phyloP scores from a whole-genome alignment of 2,797 vertebrate genomes.

The Pipistrellus pygmaeus region DNA sequence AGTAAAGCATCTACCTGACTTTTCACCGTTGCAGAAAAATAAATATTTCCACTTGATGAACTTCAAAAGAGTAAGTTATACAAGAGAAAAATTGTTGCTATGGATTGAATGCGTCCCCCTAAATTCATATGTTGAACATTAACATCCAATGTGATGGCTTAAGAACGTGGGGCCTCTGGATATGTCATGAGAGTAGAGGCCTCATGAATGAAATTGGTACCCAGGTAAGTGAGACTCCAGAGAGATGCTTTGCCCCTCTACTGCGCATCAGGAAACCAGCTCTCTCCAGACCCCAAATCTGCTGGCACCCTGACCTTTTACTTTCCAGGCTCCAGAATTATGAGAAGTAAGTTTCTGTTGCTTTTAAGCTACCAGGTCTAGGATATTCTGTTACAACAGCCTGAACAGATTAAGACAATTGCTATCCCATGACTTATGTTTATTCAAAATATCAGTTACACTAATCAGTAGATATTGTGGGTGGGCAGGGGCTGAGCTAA shows the following conservation, averaged over 20 bases:
- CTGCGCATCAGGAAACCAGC: background rate
- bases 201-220: background rate
- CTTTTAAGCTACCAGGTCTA: background rate
- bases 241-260: background rate
- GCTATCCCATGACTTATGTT: background rate
- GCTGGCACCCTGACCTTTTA: background rate
- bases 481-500: background rate
- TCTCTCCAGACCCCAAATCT: background rate
- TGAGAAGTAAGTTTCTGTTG: background rate
- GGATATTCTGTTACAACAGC: background rate
- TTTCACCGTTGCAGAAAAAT: background rate
- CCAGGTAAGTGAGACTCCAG: background rate
- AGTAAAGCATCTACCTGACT: background rate
- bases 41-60: constrained; percentile 1
- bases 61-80: background rate
- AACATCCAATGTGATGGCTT: background rate
- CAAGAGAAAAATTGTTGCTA: background rate
- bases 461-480: background rate
- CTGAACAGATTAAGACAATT: background rate
- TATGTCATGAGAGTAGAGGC: background rate
- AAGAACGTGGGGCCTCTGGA: background rate
- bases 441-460: background rate
- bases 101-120: background rate
- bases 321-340: background rate
- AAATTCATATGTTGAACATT: background rate